phyloP scores from a whole-genome alignment of 2,888 invertebrate species.

The Junonia oenone region DNA sequence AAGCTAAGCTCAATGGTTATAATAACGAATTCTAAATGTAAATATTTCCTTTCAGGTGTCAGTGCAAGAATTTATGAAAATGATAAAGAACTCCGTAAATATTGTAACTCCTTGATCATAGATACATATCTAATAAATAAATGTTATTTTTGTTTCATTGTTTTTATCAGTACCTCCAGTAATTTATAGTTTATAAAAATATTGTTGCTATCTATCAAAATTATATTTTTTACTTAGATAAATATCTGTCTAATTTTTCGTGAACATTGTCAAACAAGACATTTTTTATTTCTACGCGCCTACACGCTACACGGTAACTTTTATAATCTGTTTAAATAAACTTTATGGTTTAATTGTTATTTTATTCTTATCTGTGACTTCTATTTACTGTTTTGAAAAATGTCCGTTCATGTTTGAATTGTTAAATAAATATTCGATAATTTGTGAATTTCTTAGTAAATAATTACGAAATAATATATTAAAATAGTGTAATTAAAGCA shows the following conservation, averaged over 20 bases:
- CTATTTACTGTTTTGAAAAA: neutral
- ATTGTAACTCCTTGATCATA: slow-evolving; percentile 55
- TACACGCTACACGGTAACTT: too few relatives aligned
- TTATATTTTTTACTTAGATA: too few relatives aligned
- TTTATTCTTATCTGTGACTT: neutral
- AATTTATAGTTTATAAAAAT: too few relatives aligned
- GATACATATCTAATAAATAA: neutral
- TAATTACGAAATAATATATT: too few relatives aligned
- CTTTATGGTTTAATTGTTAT: neutral
- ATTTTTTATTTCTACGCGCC: neutral
- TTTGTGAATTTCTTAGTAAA: too few relatives aligned
- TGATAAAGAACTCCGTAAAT: slow-evolving; percentile 61
- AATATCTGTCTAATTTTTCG: too few relatives aligned
- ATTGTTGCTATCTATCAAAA: too few relatives aligned
- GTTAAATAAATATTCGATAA: too few relatives aligned
- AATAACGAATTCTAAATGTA: neutral
- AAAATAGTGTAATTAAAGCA: too few relatives aligned
- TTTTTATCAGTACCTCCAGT: too few relatives aligned
- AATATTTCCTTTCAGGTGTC: slow-evolving; percentile 50
- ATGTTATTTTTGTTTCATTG: neutral
- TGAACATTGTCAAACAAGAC: neutral
- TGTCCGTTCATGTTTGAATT: neutral
- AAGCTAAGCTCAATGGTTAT: too few relatives aligned
- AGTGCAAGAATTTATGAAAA: slow-evolving; percentile 64
- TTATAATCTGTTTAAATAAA: neutral